Percentiles rank a stretch among this genome's conserved stretches.
These are phyloP conservation scores for Amblyjoppa fuscipennis DNA, from an alignment of 2,888 invertebrate species.

Conservation along the genomic window DNA sequence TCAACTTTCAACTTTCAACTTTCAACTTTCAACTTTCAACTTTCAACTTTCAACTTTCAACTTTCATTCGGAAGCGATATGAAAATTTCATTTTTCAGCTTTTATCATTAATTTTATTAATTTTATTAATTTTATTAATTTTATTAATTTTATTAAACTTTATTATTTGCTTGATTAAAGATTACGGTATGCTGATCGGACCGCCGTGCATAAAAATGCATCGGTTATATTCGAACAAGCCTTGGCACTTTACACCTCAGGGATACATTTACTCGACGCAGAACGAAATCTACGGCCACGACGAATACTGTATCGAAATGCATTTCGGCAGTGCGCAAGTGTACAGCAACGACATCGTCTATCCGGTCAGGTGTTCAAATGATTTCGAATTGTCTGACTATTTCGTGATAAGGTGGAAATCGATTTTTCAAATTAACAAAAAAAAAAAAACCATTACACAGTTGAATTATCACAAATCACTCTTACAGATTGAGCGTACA, in stretches of 20 bases:
- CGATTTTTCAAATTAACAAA: not conserved
- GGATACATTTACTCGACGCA: conserved; percentile 74
- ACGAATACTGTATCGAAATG: conserved; percentile 80
- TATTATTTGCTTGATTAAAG: conserved; percentile 65
- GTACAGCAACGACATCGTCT: conserved; percentile 47
- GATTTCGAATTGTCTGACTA: conserved; percentile 65
- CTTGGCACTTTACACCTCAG: conserved; percentile 73
- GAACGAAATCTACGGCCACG: conserved; percentile 50
- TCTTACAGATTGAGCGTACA: conserved; percentile 75
- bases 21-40: too few species aligned
- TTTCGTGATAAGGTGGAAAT: conserved; percentile 55
- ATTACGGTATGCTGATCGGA: conserved; percentile 78
- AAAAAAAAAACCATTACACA: not conserved
- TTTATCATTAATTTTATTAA: too few species aligned
- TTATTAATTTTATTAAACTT: too few species aligned
- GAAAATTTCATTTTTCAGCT: too few species aligned
- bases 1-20: too few species aligned
- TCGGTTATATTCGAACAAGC: conserved; percentile 69
- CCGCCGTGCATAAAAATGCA: conserved; percentile 74
- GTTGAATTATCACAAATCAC: not conserved
- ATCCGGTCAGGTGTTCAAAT: conserved; percentile 78
- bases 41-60: too few species aligned
- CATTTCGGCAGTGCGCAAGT: conserved; percentile 60
- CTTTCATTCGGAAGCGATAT: too few species aligned
- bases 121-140: too few species aligned